These are phyloP conservation scores for Euthynnus affinis DNA, from an alignment of 2,797 vertebrate species.

Conservation along the genomic window DNA sequence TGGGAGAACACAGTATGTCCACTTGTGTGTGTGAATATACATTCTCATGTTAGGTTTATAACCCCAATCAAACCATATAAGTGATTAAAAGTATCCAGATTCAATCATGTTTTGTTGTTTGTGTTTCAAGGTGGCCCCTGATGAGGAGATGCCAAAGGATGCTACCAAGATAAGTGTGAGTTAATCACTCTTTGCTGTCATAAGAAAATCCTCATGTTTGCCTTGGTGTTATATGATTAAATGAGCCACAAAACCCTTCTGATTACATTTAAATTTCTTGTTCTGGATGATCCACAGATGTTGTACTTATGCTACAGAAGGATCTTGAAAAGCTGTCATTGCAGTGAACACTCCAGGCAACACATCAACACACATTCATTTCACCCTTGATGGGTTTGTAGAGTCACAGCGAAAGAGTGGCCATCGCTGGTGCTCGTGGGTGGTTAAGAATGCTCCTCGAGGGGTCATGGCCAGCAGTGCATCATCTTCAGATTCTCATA, in stretches of 20 bases:
- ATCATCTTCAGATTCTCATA: conserved; percentile 57
- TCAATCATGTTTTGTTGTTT: conserved; percentile 2
- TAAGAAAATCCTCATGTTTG: conserved; percentile 33
- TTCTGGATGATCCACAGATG: conserved; percentile 40
- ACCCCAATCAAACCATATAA: background rate
- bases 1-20: background rate
- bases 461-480: conserved; percentile 38
- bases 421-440: conserved; percentile 31
- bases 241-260: conserved; percentile 31
- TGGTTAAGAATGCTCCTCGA: conserved; percentile 51
- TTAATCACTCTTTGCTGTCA: conserved; percentile 54
- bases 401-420: conserved; percentile 42
- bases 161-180: conserved; percentile 99
- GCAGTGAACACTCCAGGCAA: conserved; percentile 9
- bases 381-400: conserved; percentile 38
- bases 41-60: conserved; percentile 5
- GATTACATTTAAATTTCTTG: conserved; percentile 44
- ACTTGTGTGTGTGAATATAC: background rate
- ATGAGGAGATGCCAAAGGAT: conserved; percentile 91
- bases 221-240: conserved; percentile 20
- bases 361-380: conserved; percentile 34
- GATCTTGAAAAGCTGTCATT: background rate
- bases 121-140: conserved; percentile 87
- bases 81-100: background rate
- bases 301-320: conserved; percentile 30